Percentiles rank a stretch among this genome's conserved stretches.
Evolutionary conservation across 2,888 invertebrate species (phyloP).

Genomic region (Graphium colonna): DNA sequence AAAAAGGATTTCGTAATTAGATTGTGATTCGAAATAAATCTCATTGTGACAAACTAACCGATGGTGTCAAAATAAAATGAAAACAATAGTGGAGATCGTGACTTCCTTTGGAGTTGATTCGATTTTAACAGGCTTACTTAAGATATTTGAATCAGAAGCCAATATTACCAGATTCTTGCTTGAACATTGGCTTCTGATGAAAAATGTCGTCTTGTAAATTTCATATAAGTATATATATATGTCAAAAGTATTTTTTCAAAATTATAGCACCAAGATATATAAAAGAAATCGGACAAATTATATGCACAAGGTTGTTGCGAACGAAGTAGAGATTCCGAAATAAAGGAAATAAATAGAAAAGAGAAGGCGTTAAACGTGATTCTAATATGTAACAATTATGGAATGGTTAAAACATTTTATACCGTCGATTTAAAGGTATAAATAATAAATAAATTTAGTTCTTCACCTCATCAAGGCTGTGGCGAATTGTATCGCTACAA

Average conservation of each 20-base stretch:
- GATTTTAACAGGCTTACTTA: not conserved
- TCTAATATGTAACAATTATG: slow-evolving; percentile 18
- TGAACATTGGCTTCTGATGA: too few species aligned
- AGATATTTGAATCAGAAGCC: not conserved
- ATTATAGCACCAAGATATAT: slow-evolving; percentile 36
- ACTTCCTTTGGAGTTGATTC: not conserved
- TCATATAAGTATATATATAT: too few species aligned
- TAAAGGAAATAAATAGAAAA: not conserved
- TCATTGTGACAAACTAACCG: slow-evolving; percentile 9
- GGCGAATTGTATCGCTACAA: not conserved
- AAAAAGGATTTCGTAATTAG: too few species aligned
- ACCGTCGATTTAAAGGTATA: slow-evolving; percentile 4
- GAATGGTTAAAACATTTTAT: slow-evolving; percentile 18
- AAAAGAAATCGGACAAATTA: not conserved
- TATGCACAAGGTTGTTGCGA: not conserved
- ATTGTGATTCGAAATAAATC: not conserved
- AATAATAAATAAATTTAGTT: not conserved
- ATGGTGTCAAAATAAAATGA: not conserved
- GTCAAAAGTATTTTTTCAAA: slow-evolving; percentile 24
- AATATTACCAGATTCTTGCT: too few species aligned
- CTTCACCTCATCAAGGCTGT: not conserved
- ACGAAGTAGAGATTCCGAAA: slow-evolving; percentile 6
- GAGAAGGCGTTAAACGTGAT: slow-evolving; percentile 10
- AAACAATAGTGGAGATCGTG: slow-evolving; percentile 10
- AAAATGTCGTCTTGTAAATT: too few species aligned